Conservation (phyloP, 2,888 invertebrate species). For the Drosophila hawaiiensis region DNA sequence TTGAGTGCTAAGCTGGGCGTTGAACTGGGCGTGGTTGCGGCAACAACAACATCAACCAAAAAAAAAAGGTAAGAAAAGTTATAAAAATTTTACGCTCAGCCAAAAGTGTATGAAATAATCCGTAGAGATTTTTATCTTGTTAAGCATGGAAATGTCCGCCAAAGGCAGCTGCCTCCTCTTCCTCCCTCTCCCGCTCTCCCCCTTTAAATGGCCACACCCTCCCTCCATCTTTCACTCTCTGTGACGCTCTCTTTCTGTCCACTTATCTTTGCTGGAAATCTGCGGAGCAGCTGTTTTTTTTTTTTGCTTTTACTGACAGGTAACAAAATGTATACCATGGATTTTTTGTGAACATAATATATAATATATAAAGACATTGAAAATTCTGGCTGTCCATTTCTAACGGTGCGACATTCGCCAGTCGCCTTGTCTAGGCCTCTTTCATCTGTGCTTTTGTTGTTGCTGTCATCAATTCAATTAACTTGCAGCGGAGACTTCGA, state of each 20-base stretch:
- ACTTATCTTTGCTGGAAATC: constrained; percentile 58
- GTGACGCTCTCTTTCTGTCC: constrained; percentile 30
- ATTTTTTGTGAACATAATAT: constrained; percentile 25
- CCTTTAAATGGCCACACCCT: constrained; percentile 2
- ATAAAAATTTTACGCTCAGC: constrained; percentile 66
- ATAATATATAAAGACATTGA: constrained; percentile 68
- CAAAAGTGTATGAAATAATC: constrained; percentile 77
- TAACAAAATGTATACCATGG: constrained; percentile 28
- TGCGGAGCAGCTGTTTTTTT: constrained; percentile 57
- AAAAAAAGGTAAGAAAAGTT: constrained; percentile 66
- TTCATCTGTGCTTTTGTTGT: constrained; percentile 54
- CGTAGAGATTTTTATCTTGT: constrained; percentile 79
- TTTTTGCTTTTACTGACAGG: constrained; percentile 37
- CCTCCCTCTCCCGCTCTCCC: background rate
- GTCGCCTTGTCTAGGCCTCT: constrained; percentile 50
- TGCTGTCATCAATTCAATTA: constrained; percentile 73
- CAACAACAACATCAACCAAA: constrained; percentile 9
- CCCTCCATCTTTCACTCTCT: constrained; percentile 14
- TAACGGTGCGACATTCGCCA: background rate
- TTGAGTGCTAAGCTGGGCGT: constrained; percentile 66
- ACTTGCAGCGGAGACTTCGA: constrained; percentile 41
- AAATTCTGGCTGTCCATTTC: constrained; percentile 38
- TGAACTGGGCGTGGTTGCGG: constrained; percentile 60
- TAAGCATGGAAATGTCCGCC: constrained; percentile 75
- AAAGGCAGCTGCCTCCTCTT: constrained; percentile 33